Conservation (phyloP, 2,113 vertebrate genomes). For the Heterochromis multidens region DNA sequence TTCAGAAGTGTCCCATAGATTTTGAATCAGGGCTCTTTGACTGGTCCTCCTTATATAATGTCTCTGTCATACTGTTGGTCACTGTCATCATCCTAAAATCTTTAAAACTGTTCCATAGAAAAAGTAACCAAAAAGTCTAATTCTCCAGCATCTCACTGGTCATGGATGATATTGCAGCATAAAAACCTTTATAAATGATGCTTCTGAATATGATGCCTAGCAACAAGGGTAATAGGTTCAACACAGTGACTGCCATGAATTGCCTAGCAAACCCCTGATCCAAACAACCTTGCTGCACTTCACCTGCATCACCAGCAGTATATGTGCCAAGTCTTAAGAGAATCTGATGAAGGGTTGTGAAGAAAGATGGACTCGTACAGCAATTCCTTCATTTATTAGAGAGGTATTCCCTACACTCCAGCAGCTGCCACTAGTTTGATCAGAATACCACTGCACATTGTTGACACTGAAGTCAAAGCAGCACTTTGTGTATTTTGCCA, state of each 20-base stretch:
- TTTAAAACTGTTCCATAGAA: not conserved
- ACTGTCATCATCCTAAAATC: not conserved
- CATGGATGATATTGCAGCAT: no score
- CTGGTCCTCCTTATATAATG: not conserved
- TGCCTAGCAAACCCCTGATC: no score
- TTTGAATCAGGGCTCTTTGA: not conserved
- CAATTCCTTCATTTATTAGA: not conserved
- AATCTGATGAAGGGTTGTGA: not conserved
- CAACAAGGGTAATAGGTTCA: not conserved
- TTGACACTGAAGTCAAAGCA: not conserved
- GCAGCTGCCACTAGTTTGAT: not conserved
- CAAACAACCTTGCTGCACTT: not conserved
- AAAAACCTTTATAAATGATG: not conserved
- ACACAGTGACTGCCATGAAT: fast-evolving
- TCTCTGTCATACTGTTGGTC: not conserved
- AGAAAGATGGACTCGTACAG: not conserved
- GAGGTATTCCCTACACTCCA: not conserved
- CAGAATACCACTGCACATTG: not conserved
- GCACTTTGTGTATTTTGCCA: not conserved
- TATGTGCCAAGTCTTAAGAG: not conserved
- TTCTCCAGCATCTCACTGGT: no score
- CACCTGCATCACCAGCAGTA: not conserved
- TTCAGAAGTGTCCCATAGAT: not conserved
- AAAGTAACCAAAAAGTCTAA: not conserved
- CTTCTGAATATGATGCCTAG: not conserved